Evolutionary conservation across 1,140 invertebrate species (phyloP), one percentile per base, ranked within the genome.

Genomic region (Gonatopus flavifemur): DNA sequence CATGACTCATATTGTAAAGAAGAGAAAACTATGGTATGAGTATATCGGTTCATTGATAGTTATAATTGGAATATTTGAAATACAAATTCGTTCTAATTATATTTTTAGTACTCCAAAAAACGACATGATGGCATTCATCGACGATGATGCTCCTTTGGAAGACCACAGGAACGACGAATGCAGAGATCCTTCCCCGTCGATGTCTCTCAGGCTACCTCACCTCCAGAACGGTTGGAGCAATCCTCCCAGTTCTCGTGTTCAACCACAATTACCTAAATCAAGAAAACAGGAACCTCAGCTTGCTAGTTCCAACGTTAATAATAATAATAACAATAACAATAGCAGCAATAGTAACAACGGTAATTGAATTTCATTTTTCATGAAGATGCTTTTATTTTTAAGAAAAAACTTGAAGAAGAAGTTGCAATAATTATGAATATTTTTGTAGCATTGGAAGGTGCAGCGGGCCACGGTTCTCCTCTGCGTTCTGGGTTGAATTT

Each of bases 401-500:
- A 9, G n/a, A 10, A 35, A 10, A 10, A n/a, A 3, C 0, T 16
- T 10, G 8, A n/a, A 8, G 8, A 21, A 8, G 2, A n/a, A 18
- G 0, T 1, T 7, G 2, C 18, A 25, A 12, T 5, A n/a, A 52
- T 1, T 2, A 25, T 13, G 1, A 0, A 16, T 44, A 12, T 20
- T 33, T 41, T 38, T 55, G 19, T 32, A 67, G 66, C 57, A 35
- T 37, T 57, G 30, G 65, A 68, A 56, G 55, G 65, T 49, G 47
- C 66, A 42, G 76, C 74, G 20, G 77, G 78, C 37, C 77, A 78
- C 36, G 79, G 80, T 28, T 83, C 81, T 24, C 82, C 82, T 5
- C 62, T 80, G 15, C 71, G 82, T 38, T 80, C 81, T 36, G 76
- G 81, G 49, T 68, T 83, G 47, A 83, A 83, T 72, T 65, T 83